phyloP scores from a whole-genome alignment of 2,113 vertebrate genomes.

The Trichomycterus rosablanca region DNA sequence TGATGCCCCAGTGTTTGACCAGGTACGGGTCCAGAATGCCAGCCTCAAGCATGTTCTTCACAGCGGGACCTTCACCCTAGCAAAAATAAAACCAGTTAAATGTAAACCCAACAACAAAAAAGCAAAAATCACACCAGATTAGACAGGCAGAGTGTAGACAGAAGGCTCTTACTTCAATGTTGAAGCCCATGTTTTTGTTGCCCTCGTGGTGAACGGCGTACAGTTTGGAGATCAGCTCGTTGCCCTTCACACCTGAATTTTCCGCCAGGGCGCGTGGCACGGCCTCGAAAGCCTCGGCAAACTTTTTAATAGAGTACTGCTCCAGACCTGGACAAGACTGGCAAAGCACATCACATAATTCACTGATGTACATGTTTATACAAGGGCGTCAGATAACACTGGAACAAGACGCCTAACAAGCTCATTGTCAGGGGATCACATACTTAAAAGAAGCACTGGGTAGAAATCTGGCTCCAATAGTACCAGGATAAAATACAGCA shows the following conservation, averaged over 20 bases:
- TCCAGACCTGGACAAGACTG: constrained; percentile 93
- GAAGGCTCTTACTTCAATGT: constrained; percentile 91
- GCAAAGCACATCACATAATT: constrained; percentile 31
- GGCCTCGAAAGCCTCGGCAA: constrained; percentile 89
- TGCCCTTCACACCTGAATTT: constrained; percentile 91
- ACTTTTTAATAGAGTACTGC: constrained; percentile 97
- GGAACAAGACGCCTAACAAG: too few relatives aligned
- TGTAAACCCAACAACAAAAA: not conserved
- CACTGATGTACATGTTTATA: too few relatives aligned
- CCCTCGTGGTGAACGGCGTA: constrained; percentile 93
- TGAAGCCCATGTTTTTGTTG: constrained; percentile 88
- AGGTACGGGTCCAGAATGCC: constrained; percentile 85
- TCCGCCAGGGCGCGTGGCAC: constrained; percentile 88
- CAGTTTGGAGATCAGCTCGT: constrained; percentile 91
- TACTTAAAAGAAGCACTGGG: too few relatives aligned
- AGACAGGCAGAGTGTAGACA: too few relatives aligned
- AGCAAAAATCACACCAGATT: too few relatives aligned
- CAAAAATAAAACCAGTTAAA: constrained; percentile 3
- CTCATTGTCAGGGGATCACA: too few relatives aligned
- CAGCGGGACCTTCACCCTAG: constrained; percentile 81
- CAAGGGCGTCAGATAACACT: too few relatives aligned
- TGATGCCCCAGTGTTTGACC: constrained; percentile 92
- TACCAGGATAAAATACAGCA: too few relatives aligned
- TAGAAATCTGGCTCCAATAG: too few relatives aligned
- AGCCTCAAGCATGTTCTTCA: constrained; percentile 89